Conservation (phyloP, 2,797 vertebrate genomes). For the Mormyrops attenuatus region DNA sequence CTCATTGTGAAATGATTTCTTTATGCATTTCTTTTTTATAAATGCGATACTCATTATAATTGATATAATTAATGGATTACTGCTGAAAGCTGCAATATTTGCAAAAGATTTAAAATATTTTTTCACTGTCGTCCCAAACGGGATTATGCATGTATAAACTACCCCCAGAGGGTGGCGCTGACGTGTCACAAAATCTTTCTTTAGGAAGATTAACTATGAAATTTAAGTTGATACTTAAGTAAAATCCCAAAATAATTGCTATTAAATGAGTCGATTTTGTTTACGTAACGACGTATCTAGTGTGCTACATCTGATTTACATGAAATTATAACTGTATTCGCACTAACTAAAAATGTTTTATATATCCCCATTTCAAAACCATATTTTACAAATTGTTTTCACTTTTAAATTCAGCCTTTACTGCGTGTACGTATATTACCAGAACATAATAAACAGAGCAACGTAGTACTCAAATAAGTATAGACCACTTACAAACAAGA, state of each 20-base stretch:
- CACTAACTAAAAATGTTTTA: neutral
- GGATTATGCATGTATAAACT: neutral
- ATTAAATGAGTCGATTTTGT: neutral
- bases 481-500: neutral
- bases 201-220: no score
- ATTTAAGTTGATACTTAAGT: neutral
- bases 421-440: neutral
- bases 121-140: neutral
- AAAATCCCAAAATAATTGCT: neutral
- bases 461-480: neutral
- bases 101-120: neutral
- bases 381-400: neutral
- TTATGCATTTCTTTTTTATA: neutral
- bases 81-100: neutral
- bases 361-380: neutral
- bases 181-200: neutral
- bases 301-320: neutral
- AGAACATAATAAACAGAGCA: neutral
- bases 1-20: neutral
- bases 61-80: neutral
- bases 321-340: neutral
- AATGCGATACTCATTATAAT: neutral
- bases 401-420: neutral
- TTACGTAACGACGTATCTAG: neutral
- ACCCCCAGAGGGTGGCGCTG: slow-evolving; percentile 18